Evolutionary conservation across 2,888 invertebrate species (phyloP), one percentile per base, ranked within the genome.

Genomic region (Drosophila ezoana): DNA sequence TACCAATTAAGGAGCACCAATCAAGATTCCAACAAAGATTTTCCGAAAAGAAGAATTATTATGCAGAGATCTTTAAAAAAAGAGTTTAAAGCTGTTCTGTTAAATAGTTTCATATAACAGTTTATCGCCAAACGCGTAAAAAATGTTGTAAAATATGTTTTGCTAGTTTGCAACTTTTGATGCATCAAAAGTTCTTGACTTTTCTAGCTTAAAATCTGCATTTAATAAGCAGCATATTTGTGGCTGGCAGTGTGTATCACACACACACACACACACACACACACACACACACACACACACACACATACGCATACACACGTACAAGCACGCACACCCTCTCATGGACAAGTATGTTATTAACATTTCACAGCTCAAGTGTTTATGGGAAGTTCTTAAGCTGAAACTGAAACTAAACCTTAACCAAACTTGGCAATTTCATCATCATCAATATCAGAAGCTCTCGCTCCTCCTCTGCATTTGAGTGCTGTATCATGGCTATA

Each of bases 321-420:
- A 4, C 5, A 20, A 4, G 20, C 20, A 16, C 28, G 4, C 41
- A 8, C 23, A 5, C 16, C 37, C 18, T 5, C 41, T 5, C 14
- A 52, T 28, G 13, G n/a, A 32, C 33, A 57, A 63, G 37, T 33
- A 33, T 33, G 63, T 33, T 51, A 52, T 65, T 69, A 84, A 79
- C 60, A 81, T 71, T 79, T 79, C 54, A 68, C 74, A 79, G 71
- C 67, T 76, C 66, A 65, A 83, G 88, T 82, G 83, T 88, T 88
- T 88, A 80, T 75, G 77, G 64, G 2, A 43, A 72, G 63, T 66
- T 72, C 35, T 58, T 37, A 28, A 28, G 28, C 28, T 28, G 8
- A 68, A 64, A 51, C 9, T 14, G 43, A 60, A 44, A 44, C 60
- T 32, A 32, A 52, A 64, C 47, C 64, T 51, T 32, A 61, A 44